These are phyloP conservation scores for Datnioides undecimradiatus DNA, from an alignment of 2,113 vertebrate genomes.

Conservation along the genomic window DNA sequence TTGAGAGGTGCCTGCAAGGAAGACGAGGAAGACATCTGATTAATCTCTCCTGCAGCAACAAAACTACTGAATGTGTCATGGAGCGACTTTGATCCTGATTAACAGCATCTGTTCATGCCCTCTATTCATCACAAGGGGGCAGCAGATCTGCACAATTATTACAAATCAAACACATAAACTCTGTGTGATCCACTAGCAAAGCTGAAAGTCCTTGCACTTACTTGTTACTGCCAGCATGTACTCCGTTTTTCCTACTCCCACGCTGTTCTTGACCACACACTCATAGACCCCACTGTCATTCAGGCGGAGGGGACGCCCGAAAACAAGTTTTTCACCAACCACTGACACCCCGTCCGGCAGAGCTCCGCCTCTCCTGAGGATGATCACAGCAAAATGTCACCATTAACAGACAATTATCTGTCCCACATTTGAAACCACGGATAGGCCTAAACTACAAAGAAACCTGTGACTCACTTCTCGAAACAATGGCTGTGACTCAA, in stretches of 20 bases:
- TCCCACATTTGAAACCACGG: background rate
- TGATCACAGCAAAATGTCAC: background rate
- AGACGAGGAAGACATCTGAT: background rate
- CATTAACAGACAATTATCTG: background rate
- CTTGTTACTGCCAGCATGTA: conserved; percentile 80
- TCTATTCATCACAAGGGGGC: conserved; percentile 61
- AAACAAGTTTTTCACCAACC: conserved; percentile 83
- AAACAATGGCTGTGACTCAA: conserved; percentile 33
- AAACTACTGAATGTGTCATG: background rate
- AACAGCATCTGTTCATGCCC: background rate
- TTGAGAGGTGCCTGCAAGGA: conserved; percentile 18
- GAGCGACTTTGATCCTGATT: background rate
- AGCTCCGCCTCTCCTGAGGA: conserved; percentile 82
- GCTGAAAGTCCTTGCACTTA: conserved; percentile 1
- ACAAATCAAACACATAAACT: conserved; percentile 18
- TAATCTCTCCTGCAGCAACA: background rate
- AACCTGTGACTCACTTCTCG: conserved; percentile 27
- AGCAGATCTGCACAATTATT: conserved; percentile 26
- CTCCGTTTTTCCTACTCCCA: conserved; percentile 78
- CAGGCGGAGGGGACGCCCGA: conserved; percentile 77
- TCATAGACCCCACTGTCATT: conserved; percentile 87
- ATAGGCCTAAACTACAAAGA: background rate
- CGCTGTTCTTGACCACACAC: conserved; percentile 84
- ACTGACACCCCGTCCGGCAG: conserved; percentile 81
- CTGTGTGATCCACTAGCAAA: background rate